These are phyloP conservation scores for Drosophila pseudotakahashii DNA, from an alignment of 2,888 invertebrate genomes.

Conservation along the genomic window DNA sequence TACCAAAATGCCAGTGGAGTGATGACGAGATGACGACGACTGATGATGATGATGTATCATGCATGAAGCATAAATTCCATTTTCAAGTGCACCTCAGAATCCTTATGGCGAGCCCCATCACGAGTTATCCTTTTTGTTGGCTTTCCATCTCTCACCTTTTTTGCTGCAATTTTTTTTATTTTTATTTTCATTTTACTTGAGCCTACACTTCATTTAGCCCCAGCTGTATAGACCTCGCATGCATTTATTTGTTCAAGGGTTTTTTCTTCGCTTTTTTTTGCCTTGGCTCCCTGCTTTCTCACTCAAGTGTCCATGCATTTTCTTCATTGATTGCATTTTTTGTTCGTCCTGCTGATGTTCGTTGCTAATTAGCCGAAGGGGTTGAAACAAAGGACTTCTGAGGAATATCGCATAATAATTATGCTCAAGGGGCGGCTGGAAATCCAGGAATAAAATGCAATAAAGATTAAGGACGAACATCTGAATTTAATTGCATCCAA, in stretches of 20 bases:
- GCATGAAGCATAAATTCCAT: constrained; percentile 80
- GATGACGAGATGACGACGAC: constrained; percentile 26
- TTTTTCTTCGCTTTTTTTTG: constrained; percentile 43
- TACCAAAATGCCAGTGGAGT: constrained; percentile 68
- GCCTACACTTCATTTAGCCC: constrained; percentile 77
- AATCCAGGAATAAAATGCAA: constrained; percentile 38
- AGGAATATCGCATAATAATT: constrained; percentile 33
- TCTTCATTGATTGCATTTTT: constrained; percentile 74
- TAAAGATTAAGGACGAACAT: constrained; percentile 23
- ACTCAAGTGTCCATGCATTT: constrained; percentile 74
- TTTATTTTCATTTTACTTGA: constrained; percentile 63
- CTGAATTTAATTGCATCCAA: constrained; percentile 27
- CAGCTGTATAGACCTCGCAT: constrained; percentile 50
- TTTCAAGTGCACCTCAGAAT: constrained; percentile 73
- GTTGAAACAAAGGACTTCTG: constrained; percentile 28
- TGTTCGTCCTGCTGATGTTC: constrained; percentile 40
- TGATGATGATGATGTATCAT: constrained; percentile 75
- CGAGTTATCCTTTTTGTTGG: constrained; percentile 71
- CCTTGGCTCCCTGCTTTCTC: constrained; percentile 41
- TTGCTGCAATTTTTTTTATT: constrained; percentile 9
- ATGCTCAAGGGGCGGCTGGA: constrained; percentile 31
- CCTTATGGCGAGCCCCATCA: constrained; percentile 31
- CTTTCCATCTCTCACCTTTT: constrained; percentile 31
- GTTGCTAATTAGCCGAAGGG: constrained; percentile 71
- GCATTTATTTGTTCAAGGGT: constrained; percentile 78